phyloP scores from a whole-genome alignment of 2,888 invertebrate species.

The Pogonocherus hispidulus region DNA sequence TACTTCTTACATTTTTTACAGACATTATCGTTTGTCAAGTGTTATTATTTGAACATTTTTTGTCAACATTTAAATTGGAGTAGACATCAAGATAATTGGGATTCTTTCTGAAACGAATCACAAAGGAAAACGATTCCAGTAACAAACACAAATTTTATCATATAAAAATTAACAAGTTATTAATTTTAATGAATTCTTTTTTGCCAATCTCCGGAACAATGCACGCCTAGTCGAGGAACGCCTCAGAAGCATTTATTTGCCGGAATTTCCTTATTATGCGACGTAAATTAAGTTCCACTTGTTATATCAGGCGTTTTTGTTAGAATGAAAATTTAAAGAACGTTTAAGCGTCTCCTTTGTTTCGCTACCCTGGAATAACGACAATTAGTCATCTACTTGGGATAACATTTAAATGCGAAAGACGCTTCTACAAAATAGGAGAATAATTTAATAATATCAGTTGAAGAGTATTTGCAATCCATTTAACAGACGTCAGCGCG shows the following conservation, averaged over 20 bases:
- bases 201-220: conserved; percentile 27
- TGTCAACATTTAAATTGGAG: background rate
- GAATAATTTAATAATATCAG: conserved; percentile 43
- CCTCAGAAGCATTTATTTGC: conserved; percentile 31
- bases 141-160: conserved; percentile 34
- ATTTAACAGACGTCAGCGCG: conserved; percentile 37
- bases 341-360: conserved; percentile 27
- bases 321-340: conserved; percentile 27
- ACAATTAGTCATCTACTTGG: conserved; percentile 34
- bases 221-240: conserved; percentile 22
- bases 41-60: too few relatives aligned
- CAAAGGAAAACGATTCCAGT: conserved; percentile 10
- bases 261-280: conserved; percentile 26
- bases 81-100: background rate
- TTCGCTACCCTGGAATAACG: conserved; percentile 20
- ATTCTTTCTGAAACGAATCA: conserved; percentile 6
- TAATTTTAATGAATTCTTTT: conserved; percentile 42
- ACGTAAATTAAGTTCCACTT: conserved; percentile 32
- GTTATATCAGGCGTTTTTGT: conserved; percentile 27
- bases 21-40: too few relatives aligned
- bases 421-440: conserved; percentile 37
- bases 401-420: conserved; percentile 40
- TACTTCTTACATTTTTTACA: too few relatives aligned
- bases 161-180: conserved; percentile 43
- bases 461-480: conserved; percentile 43